Base-by-base conservation (phyloP, 2,888 invertebrate genomes). In the Tenthredo livida region DNA sequence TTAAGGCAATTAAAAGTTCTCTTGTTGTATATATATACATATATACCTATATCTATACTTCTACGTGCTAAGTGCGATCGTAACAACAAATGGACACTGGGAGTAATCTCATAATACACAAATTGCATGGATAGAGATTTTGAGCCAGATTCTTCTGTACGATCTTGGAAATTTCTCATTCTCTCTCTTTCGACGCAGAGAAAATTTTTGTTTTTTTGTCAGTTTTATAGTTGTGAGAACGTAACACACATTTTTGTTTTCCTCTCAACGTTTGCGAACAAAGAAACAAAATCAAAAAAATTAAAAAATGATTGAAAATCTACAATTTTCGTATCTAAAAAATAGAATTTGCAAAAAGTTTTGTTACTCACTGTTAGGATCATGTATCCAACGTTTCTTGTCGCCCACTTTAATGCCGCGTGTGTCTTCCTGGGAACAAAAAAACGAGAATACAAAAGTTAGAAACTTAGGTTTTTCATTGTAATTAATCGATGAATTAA, bases 341-440 rank as follows among this genome's bases (percentile, higher is more conserved):
- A 47, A 47, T 15, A 15, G 47, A 47, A 47, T 47, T 47, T 15
- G 12, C n/a, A 47, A 3, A 47, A 15, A 12, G 3, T n/a, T n/a
- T 54, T 50, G 4, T 1, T 87, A 95, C 96, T 96, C 93, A 97
- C 96, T 97, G 92, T 96, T 95, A 47, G 97, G 96, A 93, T 97
- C 96, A 91, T 96, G 96, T 91, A 97, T 96, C 96, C 96, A 97
- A 90, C 95, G 94, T 91, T 97, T 97, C 93, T 96, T 96, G 89
- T 96, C 96, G 73, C 95, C 95, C 54, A 94, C 93, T 92, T 95
- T 94, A 90, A 93, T 92, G 85, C 93, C 91, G 90, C 94, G 94
- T 85, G 94, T 93, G 86, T 95, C 95, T 89, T 95, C 95, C 94
- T 94, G 92, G 43, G 7, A 94, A 93, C 33, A 86, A 89, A 90